phyloP scores from a whole-genome alignment of 2,888 invertebrate species.

The Schizotus pectinicornis region DNA sequence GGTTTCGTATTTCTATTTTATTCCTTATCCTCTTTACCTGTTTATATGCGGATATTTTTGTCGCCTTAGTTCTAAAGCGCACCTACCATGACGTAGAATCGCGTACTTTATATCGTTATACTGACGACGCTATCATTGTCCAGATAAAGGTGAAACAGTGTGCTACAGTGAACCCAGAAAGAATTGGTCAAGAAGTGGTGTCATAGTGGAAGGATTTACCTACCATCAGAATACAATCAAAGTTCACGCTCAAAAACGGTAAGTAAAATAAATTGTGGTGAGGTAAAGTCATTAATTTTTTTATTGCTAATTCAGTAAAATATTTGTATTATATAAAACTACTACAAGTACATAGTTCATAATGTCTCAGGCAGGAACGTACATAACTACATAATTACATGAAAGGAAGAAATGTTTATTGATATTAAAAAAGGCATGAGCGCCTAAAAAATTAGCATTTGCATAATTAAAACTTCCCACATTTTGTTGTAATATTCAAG shows the following conservation, averaged over 20 bases:
- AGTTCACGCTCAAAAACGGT: conserved; percentile 39
- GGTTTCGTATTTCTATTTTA: conserved; percentile 8
- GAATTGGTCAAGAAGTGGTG: conserved; percentile 20
- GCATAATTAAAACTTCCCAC: no score
- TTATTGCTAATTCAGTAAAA: no score
- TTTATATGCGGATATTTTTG: background rate
- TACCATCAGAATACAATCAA: conserved; percentile 45
- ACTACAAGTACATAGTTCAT: no score
- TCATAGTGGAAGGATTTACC: conserved; percentile 44
- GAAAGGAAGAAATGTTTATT: no score
- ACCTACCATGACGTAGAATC: conserved; percentile 35
- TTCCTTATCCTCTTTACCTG: background rate
- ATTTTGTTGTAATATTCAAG: no score
- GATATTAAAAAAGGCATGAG: no score
- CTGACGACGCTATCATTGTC: background rate
- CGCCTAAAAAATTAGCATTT: no score
- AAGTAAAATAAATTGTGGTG: conserved; percentile 30
- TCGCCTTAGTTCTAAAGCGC: background rate
- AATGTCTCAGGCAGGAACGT: no score
- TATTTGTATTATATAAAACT: no score
- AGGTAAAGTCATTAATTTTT: background rate
- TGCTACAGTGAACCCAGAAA: background rate
- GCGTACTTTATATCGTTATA: conserved; percentile 8
- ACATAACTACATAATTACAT: no score
- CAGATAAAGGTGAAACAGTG: conserved; percentile 6